Base-by-base conservation (phyloP, 2,797 vertebrate genomes). In the Oreonectes daqikongensis region DNA sequence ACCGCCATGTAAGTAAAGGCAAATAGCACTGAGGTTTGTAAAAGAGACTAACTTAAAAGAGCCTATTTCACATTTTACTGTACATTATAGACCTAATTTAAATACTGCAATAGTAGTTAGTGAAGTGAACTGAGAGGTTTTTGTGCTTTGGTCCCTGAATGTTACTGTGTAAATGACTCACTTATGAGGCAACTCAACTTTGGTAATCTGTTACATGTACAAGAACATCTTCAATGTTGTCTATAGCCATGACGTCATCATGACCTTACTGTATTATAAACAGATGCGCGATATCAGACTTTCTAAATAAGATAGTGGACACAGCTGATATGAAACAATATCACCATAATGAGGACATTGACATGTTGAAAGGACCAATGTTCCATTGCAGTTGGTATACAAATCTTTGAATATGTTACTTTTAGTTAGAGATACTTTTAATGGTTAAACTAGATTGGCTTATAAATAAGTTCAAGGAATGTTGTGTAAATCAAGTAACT, bases 291-390 rank as follows among this genome's bases (percentile, higher is more conserved):
- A 60, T 32, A 35, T 60, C 14, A 30, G 26, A 30, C 55, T 8
- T 26, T 55, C 52, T 26, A 8, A 57, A 57, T 8, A 28, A 15
- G 14, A 28, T 6, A 28, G 3, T 26, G 24, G 4, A 15, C 57
- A 59, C 28, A 30, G 14, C 24, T 59, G 55, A 32, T 60, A 60
- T 11, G 9, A n/a, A 10, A 35, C 15, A 32, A 35, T 17, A 35
- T 60, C 28, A 60, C 28, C 35, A n/a, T 32, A 60, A n/a, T n/a
- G 14, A 17, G 26, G 26, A 6, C 66, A 69, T 44, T 40, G 32
- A 28, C 5, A 59, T 50, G 50, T 50, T 69, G 20, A 30, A 38
- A 52, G 44, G 57, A 42, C 57, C 66, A 77, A 30, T 40, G 72
- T 57, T 44, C n/a, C 2, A 44, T 60, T 60, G 48, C 38, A 40